Conservation (phyloP, 2,797 vertebrate species). For the Chiroxiphia lanceolata region DNA sequence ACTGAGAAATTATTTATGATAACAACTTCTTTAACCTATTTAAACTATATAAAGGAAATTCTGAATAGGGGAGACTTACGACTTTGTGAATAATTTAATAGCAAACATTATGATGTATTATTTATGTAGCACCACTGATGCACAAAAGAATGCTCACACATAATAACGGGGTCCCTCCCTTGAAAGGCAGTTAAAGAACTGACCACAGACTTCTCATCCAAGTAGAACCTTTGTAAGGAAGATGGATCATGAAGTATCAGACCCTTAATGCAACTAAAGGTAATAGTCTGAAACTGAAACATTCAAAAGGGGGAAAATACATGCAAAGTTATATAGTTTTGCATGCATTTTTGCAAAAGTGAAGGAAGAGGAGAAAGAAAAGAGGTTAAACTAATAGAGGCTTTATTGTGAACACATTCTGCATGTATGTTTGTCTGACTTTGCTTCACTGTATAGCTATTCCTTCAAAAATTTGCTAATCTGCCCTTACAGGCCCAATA, state of each 20-base stretch:
- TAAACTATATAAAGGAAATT: conserved; percentile 3
- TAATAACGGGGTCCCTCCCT: neutral
- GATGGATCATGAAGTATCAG: neutral
- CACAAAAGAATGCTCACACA: conserved; percentile 9
- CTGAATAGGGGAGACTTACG: neutral
- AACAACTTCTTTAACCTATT: conserved; percentile 33
- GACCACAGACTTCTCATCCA: neutral
- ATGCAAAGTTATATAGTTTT: neutral
- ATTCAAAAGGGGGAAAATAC: neutral
- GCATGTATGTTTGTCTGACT: neutral
- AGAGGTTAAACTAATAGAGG: neutral
- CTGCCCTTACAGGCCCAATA: neutral
- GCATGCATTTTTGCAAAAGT: neutral
- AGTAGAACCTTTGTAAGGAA: neutral
- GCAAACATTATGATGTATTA: conserved; percentile 47
- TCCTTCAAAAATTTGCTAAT: neutral
- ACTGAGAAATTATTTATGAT: conserved; percentile 11
- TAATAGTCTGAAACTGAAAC: neutral
- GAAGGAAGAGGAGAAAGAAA: neutral
- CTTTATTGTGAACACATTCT: neutral
- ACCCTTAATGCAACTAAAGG: neutral
- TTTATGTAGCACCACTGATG: conserved; percentile 7
- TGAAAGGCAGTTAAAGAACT: neutral
- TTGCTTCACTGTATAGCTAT: neutral
- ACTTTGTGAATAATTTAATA: conserved; percentile 42